Evolutionary conservation across 2,888 invertebrate species (phyloP).

Genomic region (Odontomyia ornata): DNA sequence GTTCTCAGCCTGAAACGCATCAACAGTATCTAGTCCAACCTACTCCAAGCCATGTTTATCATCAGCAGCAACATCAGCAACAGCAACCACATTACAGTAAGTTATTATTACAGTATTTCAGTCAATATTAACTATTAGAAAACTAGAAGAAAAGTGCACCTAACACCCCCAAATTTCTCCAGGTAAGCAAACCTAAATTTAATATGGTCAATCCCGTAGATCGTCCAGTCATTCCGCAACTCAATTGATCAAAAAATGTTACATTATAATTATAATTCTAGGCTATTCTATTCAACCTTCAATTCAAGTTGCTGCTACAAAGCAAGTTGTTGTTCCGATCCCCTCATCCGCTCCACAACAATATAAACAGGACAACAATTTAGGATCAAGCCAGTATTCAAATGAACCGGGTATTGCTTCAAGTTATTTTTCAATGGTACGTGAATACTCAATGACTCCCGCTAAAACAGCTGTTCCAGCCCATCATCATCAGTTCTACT

Average conservation of each 20-base stretch:
- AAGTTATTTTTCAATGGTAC: constrained; percentile 44
- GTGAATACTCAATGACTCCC: constrained; percentile 39
- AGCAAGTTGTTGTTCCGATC: constrained; percentile 43
- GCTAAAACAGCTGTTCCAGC: background rate
- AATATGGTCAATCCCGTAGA: no score
- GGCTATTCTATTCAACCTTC: constrained; percentile 48
- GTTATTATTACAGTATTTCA: no score
- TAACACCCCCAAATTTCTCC: no score
- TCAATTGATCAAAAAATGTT: no score
- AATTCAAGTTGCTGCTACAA: constrained; percentile 41
- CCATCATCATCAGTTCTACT: constrained; percentile 17
- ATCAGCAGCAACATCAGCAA: constrained; percentile 6
- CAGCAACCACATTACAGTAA: constrained; percentile 34
- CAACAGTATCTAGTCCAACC: background rate
- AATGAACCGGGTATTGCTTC: constrained; percentile 26
- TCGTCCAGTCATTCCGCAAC: no score
- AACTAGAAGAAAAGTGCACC: no score
- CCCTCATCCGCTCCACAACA: constrained; percentile 19
- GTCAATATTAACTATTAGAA: no score
- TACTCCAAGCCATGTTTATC: background rate
- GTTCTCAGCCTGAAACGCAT: background rate
- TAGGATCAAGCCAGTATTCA: background rate
- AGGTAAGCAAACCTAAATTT: no score
- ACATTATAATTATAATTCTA: background rate
- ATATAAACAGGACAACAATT: constrained; percentile 20